Evolutionary conservation across 2,113 vertebrate genomes (phyloP), one percentile per base, ranked within the genome.

Genomic region (Petroica traversi): DNA sequence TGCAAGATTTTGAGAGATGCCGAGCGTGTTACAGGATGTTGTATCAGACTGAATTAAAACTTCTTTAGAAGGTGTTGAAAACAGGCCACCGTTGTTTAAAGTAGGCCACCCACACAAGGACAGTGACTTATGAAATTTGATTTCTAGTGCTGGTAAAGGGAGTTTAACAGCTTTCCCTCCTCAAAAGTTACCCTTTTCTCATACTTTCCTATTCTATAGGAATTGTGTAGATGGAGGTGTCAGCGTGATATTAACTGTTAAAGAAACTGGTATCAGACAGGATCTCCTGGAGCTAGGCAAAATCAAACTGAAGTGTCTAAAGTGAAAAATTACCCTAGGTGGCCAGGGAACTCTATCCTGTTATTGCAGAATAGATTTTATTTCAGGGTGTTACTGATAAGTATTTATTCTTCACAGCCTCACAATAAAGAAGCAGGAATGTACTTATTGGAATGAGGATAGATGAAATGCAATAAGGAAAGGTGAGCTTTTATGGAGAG

Each of bases 281-380:
- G n/a, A 48, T 79, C 34, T 92, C 54, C 54, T 63, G 78, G 40
- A 80, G 31, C 34, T 80, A 55, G 51, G 24, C 49, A 83, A 85
- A 31, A 16, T 67, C 63, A 73, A 41, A 80, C 58, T 59, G 66
- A 94, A 92, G 74, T 38, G 34, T 57, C 74, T 68, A 19, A 82
- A 89, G 54, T 80, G 67, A 95, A 94, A 82, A 94, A 73, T 90
- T 48, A 79, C 51, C n/a, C 31, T 40, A 36, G n/a, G 63, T 71
- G 43, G 38, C 5, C 6, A 89, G 92, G 36, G 82, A 95, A 74
- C 43, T 67, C 74, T 69, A 6, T 85, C 85, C 45, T 82, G 38
- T 82, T 64, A 73, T 24, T 83, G 67, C 38, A 79, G 81, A 88
- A 95, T 34, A 73, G 87, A 62, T 95, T 92, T 89, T 83, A 83